Conservation (phyloP, 2,888 invertebrate species). For the Dendrolimus pini region DNA sequence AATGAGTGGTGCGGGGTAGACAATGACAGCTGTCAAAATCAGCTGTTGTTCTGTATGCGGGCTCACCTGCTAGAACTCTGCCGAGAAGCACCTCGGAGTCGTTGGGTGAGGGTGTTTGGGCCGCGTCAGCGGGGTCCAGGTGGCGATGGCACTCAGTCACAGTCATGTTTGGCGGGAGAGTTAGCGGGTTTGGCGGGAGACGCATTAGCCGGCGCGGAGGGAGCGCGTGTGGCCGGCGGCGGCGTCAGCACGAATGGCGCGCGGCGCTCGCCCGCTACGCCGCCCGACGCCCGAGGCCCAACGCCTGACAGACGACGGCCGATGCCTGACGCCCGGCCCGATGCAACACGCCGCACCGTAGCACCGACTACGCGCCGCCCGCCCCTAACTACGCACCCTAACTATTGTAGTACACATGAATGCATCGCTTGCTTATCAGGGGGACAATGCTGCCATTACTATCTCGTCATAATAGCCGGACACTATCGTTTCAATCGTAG, state of each 20-base stretch:
- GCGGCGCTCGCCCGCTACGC: constrained; percentile 50
- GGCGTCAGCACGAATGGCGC: constrained; percentile 70
- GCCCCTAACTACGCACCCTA: constrained; percentile 37
- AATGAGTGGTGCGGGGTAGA: constrained; percentile 4
- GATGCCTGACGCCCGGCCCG: constrained; percentile 9
- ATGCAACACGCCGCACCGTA: constrained; percentile 37
- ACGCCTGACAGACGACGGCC: constrained; percentile 38
- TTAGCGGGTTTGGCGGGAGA: constrained; percentile 38
- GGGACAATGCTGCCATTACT: too few relatives aligned
- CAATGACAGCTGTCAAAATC: constrained; percentile 33
- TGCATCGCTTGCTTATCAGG: background rate
- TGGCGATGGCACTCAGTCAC: constrained; percentile 61
- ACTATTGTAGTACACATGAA: constrained; percentile 14
- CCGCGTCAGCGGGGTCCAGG: constrained; percentile 33
- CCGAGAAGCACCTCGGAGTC: constrained; percentile 66
- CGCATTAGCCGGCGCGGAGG: constrained; percentile 57
- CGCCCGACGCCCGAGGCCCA: constrained; percentile 26
- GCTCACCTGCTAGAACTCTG: constrained; percentile 68
- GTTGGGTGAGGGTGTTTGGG: constrained; percentile 31
- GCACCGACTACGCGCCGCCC: constrained; percentile 39
- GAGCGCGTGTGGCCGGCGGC: constrained; percentile 71
- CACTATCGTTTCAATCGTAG: too few relatives aligned
- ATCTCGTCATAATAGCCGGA: too few relatives aligned
- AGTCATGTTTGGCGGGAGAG: constrained; percentile 53
- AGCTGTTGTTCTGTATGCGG: constrained; percentile 38